Evolutionary conservation across 2,797 vertebrate genomes (phyloP).

Genomic region (Mastacembelus armatus): DNA sequence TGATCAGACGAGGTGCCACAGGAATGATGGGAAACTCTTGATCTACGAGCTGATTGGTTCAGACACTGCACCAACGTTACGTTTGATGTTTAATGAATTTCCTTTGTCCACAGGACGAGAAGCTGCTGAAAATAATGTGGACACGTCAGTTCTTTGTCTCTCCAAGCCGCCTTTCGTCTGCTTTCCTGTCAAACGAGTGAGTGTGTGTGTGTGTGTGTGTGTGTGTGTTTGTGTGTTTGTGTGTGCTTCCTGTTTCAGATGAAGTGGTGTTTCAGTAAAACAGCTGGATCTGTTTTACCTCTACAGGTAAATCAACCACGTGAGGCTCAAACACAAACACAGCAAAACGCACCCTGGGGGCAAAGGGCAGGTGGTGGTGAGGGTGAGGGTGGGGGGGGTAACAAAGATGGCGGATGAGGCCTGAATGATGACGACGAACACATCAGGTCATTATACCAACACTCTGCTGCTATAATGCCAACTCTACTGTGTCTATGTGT

Average conservation of each 20-base stretch:
- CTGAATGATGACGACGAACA: not conserved
- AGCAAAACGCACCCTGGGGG: not conserved
- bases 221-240: not conserved
- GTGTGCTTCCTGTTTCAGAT: constrained; percentile 33
- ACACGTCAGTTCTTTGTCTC: too few species aligned
- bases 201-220: too few species aligned
- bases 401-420: constrained; percentile 26
- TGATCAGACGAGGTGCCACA: too few species aligned
- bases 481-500: not conserved
- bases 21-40: too few species aligned
- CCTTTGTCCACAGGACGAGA: too few species aligned
- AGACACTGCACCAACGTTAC: too few species aligned
- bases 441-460: constrained; percentile 55
- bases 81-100: too few species aligned
- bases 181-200: too few species aligned
- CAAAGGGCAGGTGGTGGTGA: not conserved
- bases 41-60: too few species aligned
- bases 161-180: too few species aligned
- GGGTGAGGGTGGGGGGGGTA: not conserved
- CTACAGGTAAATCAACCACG: constrained; percentile 39
- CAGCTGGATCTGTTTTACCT: constrained; percentile 51
- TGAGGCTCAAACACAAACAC: constrained; percentile 40
- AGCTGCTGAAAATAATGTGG: too few species aligned
- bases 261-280: constrained; percentile 56
- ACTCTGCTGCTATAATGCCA: constrained; percentile 47